Conservation (phyloP, 2,888 invertebrate genomes). For the Pyrgus malvae region DNA sequence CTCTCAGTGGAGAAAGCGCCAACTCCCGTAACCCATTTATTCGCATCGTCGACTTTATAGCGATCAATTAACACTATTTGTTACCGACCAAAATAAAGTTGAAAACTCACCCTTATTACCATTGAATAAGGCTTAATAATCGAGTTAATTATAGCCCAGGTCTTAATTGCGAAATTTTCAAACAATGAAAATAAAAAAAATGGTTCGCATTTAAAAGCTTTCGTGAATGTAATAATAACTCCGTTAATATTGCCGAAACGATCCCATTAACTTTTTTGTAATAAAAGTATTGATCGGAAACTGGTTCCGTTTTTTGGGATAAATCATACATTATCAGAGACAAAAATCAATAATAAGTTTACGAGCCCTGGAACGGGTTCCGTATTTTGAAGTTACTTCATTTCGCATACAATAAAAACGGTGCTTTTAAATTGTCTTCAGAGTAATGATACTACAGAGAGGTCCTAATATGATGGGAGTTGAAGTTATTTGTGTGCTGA, state of each 20-base stretch:
- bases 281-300: background rate
- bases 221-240: constrained; percentile 16
- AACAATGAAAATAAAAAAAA: constrained; percentile 23
- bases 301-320: background rate
- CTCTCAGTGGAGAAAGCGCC: background rate
- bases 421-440: constrained; percentile 14
- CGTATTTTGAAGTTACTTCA: constrained; percentile 11
- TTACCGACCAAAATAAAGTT: background rate
- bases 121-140: background rate
- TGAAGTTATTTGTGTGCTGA: background rate
- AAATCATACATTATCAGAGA: background rate
- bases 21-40: constrained; percentile 17
- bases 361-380: constrained; percentile 8
- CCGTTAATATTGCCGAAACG: constrained; percentile 6
- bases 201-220: constrained; percentile 11
- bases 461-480: background rate
- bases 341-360: constrained; percentile 17
- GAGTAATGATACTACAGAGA: constrained; percentile 1
- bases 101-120: background rate
- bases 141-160: background rate
- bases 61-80: constrained; percentile 11
- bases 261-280: constrained; percentile 9
- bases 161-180: constrained; percentile 25
- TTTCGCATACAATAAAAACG: constrained; percentile 26
- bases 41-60: constrained; percentile 12